Evolutionary conservation across 2,888 invertebrate genomes (phyloP).

Genomic region (Odontocolon sp.): DNA sequence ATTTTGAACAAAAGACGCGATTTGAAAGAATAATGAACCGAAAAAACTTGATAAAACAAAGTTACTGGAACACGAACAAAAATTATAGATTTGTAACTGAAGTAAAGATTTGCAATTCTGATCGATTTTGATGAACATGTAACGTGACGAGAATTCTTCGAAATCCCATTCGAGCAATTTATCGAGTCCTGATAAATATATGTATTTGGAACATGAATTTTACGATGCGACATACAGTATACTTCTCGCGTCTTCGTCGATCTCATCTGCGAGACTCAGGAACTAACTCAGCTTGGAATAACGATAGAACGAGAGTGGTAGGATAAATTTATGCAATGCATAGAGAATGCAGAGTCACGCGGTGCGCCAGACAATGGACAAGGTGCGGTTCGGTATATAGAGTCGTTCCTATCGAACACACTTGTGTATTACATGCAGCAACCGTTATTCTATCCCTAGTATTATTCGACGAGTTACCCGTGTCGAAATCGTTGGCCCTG

Average conservation of each 20-base stretch:
- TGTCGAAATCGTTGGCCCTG: too few relatives aligned
- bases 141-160: background rate
- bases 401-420: slow-evolving; percentile 15
- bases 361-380: slow-evolving; percentile 51
- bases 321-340: slow-evolving; percentile 59
- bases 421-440: background rate
- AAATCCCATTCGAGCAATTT: slow-evolving; percentile 3
- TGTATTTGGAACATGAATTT: slow-evolving; percentile 32
- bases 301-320: slow-evolving; percentile 11
- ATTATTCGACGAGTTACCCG: slow-evolving; percentile 11
- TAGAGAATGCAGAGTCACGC: slow-evolving; percentile 42
- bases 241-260: slow-evolving; percentile 37
- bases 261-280: slow-evolving; percentile 33
- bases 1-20: too few relatives aligned
- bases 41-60: too few relatives aligned
- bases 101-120: too few relatives aligned
- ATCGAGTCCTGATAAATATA: slow-evolving; percentile 29
- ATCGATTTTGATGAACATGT: background rate
- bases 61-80: too few relatives aligned
- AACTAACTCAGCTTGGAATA: background rate
- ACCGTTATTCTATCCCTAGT: background rate
- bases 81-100: too few relatives aligned
- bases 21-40: too few relatives aligned
- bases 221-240: background rate
- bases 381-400: slow-evolving; percentile 51